Conservation (phyloP, 2,113 vertebrate genomes). For the Oncorhynchus kisutch region DNA sequence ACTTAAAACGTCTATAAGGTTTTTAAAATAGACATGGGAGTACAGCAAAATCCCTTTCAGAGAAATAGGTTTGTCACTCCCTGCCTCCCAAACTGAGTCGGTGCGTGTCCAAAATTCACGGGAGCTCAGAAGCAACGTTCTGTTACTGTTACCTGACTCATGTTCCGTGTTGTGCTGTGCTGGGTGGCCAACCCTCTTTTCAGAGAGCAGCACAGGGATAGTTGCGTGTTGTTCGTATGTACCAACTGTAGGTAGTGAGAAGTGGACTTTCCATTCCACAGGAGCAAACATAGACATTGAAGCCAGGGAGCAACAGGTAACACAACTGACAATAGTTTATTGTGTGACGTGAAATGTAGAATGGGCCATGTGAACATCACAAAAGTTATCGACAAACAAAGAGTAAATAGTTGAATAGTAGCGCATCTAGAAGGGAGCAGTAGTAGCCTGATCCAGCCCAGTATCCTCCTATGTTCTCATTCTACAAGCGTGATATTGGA, state of each 20-base stretch:
- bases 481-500: background rate
- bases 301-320: no score
- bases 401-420: no score
- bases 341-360: no score
- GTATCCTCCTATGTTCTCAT: no score
- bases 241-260: background rate
- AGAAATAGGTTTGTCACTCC: background rate
- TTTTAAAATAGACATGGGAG: background rate
- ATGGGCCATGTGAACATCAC: no score
- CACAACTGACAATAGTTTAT: no score
- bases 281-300: no score
- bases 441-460: no score
- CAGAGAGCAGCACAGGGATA: background rate
- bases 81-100: background rate
- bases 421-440: no score
- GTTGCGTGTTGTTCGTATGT: background rate
- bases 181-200: conserved; percentile 32
- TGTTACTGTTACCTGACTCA: conserved; percentile 67
- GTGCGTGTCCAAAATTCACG: background rate
- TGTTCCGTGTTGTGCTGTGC: conserved; percentile 26
- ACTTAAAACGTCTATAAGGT: background rate
- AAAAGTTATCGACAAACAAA: no score
- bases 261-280: background rate
- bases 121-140: background rate
- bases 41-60: background rate